Evolutionary conservation across 2,888 invertebrate species (phyloP), one percentile per base, ranked within the genome.

Genomic region (Dasysyrphus tricinctus): DNA sequence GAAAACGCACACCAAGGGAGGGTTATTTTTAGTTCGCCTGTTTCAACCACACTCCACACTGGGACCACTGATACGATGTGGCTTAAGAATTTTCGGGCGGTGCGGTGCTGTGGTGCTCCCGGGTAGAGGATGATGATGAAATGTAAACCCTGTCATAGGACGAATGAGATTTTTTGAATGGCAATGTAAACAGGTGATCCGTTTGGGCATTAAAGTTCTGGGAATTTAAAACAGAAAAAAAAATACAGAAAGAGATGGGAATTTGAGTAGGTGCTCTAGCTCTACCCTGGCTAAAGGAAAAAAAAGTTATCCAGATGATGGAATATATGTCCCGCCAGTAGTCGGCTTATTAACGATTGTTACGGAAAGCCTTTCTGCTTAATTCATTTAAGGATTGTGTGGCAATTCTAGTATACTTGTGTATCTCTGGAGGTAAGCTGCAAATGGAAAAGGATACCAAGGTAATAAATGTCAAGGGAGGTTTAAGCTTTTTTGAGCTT

Each of bases 181-280:
- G 47, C 84, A 69, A 63, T 54, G 80, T 44, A 70, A 80, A 80
- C 85, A 85, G 80, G 85, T 80, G 80, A 77, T 39, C 16, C 47
- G n/a, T 47, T 47, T 8, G 16, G 61, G 11, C 6, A 44, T 34
- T 34, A 8, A 67, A 19, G 34, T 24, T 14, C 49, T 69, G 32
- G 65, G 32, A 56, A 8, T n/a, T n/a, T 12, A n/a, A 32, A n/a
- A n/a, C 14, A 2, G 9, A 32, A 32, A 19, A 56, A 37, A 4
- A n/a, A 6, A n/a, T 44, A 49, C 19, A 9, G 12, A 24, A 4
- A 19, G n/a, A 65, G 1, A 47, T 19, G 37, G 37, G 67, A 59
- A 67, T 44, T 65, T 29, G 44, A 44, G 63, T 16, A 47, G 63
- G 44, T 47, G n/a, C 42, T 44, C n/a, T n/a, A n/a, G n/a, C n/a